These are phyloP conservation scores for Mercenaria mercenaria DNA, from an alignment of 1,140 invertebrate species.

Conservation along the genomic window DNA sequence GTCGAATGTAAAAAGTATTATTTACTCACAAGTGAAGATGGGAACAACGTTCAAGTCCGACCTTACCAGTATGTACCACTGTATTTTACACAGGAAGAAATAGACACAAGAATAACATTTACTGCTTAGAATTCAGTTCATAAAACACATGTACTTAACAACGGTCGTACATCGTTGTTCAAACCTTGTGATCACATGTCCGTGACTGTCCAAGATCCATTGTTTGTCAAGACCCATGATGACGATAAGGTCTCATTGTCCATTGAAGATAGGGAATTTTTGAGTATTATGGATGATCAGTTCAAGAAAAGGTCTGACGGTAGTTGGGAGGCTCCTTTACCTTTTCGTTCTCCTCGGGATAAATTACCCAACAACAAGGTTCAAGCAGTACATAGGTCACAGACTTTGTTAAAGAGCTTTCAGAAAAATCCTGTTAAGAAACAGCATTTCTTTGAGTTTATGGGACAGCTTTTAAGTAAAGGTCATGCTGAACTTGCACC, in stretches of 20 bases:
- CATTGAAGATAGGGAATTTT: constrained; percentile 59
- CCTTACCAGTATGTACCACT: too few relatives aligned
- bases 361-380: constrained; percentile 61
- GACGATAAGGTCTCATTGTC: constrained; percentile 52
- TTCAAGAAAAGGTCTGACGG: constrained; percentile 23
- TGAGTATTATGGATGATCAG: constrained; percentile 55
- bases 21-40: too few relatives aligned
- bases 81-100: too few relatives aligned
- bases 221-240: not conserved
- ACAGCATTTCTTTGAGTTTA: constrained; percentile 66
- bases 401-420: constrained; percentile 30
- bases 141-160: not conserved
- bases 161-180: not conserved
- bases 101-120: too few relatives aligned
- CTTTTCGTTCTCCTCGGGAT: constrained; percentile 17
- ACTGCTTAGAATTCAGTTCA: too few relatives aligned
- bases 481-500: constrained; percentile 60
- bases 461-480: constrained; percentile 49
- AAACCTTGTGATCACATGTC: not conserved
- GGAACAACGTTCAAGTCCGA: too few relatives aligned
- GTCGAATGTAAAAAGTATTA: too few relatives aligned
- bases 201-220: not conserved
- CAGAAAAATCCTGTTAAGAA: constrained; percentile 35
- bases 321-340: constrained; percentile 57
- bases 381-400: constrained; percentile 17